Conservation (phyloP, 2,888 invertebrate genomes). For the Microchrysa polita region DNA sequence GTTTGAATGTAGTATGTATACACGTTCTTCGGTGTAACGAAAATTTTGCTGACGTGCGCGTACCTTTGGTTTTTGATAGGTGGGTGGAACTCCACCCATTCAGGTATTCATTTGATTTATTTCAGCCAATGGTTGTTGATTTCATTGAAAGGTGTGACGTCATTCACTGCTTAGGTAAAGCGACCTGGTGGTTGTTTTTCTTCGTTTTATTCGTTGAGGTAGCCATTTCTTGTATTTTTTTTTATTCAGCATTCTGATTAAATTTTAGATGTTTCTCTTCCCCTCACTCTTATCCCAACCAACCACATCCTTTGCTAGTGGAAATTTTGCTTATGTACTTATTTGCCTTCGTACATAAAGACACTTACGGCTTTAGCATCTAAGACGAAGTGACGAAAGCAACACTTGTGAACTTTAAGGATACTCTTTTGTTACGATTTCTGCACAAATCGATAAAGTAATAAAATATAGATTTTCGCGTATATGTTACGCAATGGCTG, state of each 20-base stretch:
- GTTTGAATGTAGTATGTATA: conserved; percentile 48
- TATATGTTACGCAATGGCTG: no score
- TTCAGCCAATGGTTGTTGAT: conserved; percentile 45
- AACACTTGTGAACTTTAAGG: conserved; percentile 27
- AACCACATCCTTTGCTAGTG: neutral
- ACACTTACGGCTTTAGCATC: conserved; percentile 30
- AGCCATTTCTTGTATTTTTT: neutral
- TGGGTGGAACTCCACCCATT: conserved; percentile 52
- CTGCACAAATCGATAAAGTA: conserved; percentile 11
- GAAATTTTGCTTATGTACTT: conserved; percentile 18
- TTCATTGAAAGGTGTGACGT: conserved; percentile 45
- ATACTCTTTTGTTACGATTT: neutral
- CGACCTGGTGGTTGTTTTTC: conserved; percentile 19
- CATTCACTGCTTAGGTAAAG: conserved; percentile 34
- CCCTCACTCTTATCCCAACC: conserved; percentile 2
- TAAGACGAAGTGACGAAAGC: conserved; percentile 7
- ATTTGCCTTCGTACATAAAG: conserved; percentile 28
- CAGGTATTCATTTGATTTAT: conserved; percentile 47
- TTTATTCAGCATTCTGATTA: conserved; percentile 20
- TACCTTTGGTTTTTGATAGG: conserved; percentile 52
- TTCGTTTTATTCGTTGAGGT: neutral
- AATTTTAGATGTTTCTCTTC: conserved; percentile 28
- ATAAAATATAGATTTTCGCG: conserved; percentile 11
- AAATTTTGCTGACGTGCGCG: conserved; percentile 51
- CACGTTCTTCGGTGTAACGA: conserved; percentile 14